Evolutionary conservation across 2,113 vertebrate genomes (phyloP).

Genomic region (Vombatus ursinus): DNA sequence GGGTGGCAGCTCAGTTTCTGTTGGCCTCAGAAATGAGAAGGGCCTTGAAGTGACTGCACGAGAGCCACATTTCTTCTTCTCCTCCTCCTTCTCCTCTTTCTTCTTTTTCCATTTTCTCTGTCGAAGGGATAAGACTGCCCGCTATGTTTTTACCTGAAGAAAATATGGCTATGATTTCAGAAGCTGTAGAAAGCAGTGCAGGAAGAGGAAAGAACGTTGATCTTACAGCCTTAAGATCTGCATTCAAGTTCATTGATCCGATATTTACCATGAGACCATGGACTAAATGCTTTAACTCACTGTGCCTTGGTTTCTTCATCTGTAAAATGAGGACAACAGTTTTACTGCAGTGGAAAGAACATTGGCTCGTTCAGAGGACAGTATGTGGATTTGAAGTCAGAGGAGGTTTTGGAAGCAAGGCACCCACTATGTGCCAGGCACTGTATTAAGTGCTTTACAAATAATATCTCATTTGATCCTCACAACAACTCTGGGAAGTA

Average conservation of each 20-base stretch:
- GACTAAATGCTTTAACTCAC: neutral
- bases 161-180: neutral
- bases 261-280: neutral
- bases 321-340: neutral
- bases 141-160: neutral
- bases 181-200: neutral
- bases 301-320: neutral
- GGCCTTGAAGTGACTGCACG: neutral
- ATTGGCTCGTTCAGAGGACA: neutral
- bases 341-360: neutral
- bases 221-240: neutral
- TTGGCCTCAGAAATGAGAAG: neutral
- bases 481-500: neutral
- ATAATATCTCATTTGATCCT: neutral
- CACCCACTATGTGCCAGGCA: neutral
- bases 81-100: too few species aligned
- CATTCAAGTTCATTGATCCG: neutral
- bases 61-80: too few species aligned
- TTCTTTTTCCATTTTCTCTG: neutral
- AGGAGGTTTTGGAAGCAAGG: neutral
- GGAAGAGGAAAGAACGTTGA: neutral
- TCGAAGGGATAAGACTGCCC: neutral
- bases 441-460: neutral
- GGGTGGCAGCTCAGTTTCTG: neutral
- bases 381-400: neutral